Conservation (phyloP, 2,113 vertebrate species). For the Arenaria interpres region DNA sequence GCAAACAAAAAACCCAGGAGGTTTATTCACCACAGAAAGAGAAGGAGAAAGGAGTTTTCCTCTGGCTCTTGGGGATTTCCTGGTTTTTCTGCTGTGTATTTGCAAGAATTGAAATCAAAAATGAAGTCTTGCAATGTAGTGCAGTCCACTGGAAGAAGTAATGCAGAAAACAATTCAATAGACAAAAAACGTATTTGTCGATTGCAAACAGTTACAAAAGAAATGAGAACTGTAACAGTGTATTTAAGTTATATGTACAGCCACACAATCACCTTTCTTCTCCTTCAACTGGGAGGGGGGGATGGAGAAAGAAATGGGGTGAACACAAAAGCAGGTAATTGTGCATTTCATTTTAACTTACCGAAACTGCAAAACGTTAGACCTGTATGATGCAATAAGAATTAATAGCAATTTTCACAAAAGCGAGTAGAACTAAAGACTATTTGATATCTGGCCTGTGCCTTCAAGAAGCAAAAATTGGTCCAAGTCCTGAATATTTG, state of each 20-base stretch:
- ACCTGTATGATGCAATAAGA: background rate
- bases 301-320: background rate
- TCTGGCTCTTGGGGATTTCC: background rate
- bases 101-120: background rate
- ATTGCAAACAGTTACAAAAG: background rate
- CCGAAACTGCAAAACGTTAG: background rate
- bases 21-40: background rate
- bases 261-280: background rate
- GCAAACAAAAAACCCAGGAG: background rate
- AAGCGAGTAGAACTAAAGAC: background rate
- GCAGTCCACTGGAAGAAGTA: background rate
- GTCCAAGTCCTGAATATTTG: background rate
- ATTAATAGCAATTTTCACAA: background rate
- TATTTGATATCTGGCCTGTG: background rate
- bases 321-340: background rate
- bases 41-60: background rate
- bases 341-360: background rate
- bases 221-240: background rate
- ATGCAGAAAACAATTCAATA: background rate
- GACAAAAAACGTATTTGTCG: background rate
- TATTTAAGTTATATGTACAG: background rate
- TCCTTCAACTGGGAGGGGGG: background rate
- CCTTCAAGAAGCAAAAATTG: background rate
- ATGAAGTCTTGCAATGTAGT: background rate
- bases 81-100: background rate